A percentile compares a stretch with the other conserved stretches of the same genome.
Evolutionary conservation across 92 coral and sea anemone genomes (phyloP).

Genomic region (Palythoa heliodiscus): DNA sequence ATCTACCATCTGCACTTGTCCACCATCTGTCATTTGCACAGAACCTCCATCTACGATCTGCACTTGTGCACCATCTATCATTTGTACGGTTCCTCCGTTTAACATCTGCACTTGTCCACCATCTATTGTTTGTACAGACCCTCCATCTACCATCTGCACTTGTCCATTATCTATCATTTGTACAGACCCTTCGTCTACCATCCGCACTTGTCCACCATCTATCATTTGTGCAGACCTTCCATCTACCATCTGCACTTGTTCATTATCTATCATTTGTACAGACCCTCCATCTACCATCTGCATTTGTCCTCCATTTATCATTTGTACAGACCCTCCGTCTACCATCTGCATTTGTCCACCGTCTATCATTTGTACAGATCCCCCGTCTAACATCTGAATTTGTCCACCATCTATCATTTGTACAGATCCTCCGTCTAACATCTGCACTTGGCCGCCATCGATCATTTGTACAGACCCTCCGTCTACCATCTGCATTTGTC

Average conservation of each 20-base stretch:
- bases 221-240: neutral
- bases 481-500: neutral
- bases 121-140: neutral
- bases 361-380: neutral
- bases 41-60: neutral
- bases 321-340: neutral
- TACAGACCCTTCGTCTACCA: no score
- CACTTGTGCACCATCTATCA: neutral
- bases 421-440: neutral
- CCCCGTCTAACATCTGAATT: constrained; percentile 2
- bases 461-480: constrained; percentile 2
- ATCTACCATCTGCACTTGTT: neutral
- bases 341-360: neutral
- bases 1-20: neutral
- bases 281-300: neutral
- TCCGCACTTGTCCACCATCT: neutral
- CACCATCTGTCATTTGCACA: neutral
- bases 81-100: neutral
- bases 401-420: neutral
- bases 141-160: neutral
- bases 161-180: constrained; percentile 1
- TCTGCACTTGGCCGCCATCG: neutral
- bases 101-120: neutral
- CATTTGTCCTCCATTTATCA: neutral
- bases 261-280: neutral